Evolutionary conservation across 2,888 invertebrate species (phyloP).

Genomic region (Erebia palarica): DNA sequence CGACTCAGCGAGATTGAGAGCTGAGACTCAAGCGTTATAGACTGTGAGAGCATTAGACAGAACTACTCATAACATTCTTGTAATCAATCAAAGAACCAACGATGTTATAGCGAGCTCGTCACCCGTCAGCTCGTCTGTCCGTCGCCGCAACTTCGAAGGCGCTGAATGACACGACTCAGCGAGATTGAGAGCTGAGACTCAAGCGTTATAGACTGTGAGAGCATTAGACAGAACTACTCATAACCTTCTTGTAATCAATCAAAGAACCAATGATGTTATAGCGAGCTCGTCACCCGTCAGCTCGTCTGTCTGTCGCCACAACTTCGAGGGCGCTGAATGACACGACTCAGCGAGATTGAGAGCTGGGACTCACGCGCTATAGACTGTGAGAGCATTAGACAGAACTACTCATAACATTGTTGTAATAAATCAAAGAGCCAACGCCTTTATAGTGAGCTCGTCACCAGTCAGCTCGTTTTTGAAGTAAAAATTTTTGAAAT

Average conservation of each 20-base stretch:
- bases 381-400: not conserved
- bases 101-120: conserved; percentile 36
- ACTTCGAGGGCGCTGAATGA: conserved; percentile 46
- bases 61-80: not conserved
- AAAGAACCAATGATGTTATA: conserved; percentile 24
- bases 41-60: not conserved
- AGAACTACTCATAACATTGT: not conserved
- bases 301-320: conserved; percentile 32
- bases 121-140: conserved; percentile 43
- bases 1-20: no score
- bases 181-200: conserved; percentile 51
- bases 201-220: conserved; percentile 24
- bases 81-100: conserved; percentile 32
- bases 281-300: conserved; percentile 38
- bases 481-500: no score
- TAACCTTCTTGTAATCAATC: not conserved
- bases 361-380: not conserved
- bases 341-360: no score
- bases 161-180: conserved; percentile 59
- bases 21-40: not conserved
- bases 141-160: conserved; percentile 46
- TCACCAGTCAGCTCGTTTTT: no score
- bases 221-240: not conserved
- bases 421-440: no score
- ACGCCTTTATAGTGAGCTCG: no score